Percentiles rank a stretch among this genome's conserved stretches.
Evolutionary conservation across 2,113 vertebrate genomes (phyloP).

Genomic region (Peromyscus maniculatus): DNA sequence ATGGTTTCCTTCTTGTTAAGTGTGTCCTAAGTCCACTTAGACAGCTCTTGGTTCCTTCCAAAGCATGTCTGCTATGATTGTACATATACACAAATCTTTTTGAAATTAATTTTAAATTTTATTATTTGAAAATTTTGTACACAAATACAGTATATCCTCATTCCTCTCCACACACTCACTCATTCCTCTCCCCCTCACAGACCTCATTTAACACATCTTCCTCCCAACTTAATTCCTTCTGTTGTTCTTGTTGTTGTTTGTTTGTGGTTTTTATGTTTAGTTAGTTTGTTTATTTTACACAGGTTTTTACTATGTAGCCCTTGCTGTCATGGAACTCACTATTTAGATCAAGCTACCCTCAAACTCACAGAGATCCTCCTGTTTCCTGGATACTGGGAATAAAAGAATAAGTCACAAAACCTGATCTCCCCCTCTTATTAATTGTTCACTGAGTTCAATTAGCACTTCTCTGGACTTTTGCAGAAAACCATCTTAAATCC

Average conservation of each 20-base stretch:
- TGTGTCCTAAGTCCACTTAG: neutral
- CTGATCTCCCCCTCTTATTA: neutral
- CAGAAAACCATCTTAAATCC: neutral
- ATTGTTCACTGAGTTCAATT: neutral
- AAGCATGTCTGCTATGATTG: neutral
- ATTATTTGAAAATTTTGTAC: neutral
- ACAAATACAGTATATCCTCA: too few species aligned
- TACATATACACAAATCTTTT: too few species aligned
- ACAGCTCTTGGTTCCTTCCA: neutral
- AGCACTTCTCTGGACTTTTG: neutral
- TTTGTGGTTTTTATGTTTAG: neutral
- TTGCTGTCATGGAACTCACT: neutral
- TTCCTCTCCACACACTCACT: neutral
- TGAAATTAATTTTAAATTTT: neutral
- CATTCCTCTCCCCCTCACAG: neutral
- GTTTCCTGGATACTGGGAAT: neutral
- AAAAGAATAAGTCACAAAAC: neutral
- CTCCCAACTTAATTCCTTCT: neutral
- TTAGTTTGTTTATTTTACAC: neutral
- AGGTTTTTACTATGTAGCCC: neutral
- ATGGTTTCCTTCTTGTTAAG: neutral
- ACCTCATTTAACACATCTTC: neutral
- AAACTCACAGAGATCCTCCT: neutral
- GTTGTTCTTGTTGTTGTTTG: neutral
- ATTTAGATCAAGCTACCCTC: neutral